Base-by-base conservation (phyloP, 2,113 vertebrate species). In the Platichthys flesus region DNA sequence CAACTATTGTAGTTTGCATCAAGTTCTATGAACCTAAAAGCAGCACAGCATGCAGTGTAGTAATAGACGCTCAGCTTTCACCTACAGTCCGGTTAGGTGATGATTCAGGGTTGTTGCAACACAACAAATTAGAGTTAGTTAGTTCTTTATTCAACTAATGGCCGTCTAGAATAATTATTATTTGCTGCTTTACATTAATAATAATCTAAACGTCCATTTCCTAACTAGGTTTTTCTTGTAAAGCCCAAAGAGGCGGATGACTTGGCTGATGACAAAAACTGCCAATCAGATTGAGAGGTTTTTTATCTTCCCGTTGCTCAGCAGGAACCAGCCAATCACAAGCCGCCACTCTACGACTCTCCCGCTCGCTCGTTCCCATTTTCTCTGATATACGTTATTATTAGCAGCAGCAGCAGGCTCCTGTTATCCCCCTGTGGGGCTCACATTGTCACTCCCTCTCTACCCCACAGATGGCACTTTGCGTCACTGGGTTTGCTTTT, bases 401-500 rank as follows among this genome's bases (percentile, higher is more conserved):
- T 80, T 79, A 82, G 69, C 81, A 77, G 72, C 83, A 77, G 66
- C 58, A 67, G 71, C 35, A 3, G 20, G 78, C 72, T 49, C 82
- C 88, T 86, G 87, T 73, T 79, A 49, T 85, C 79, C 60, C 81
- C 61, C n/a, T 2, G n/a, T 26, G 81, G 83, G 79, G 45, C 16
- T 10, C 66, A 76, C 16, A 80, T 85, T 88, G 80, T 89, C 74
- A 52, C 57, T 80, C 58, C 68, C 62, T 70, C 61, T 73, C 65
- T 71, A 24, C 73, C 88, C 83, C 61, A 75, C 87, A 91, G 85
- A 89, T 89, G 87, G 82, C 58, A 67, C 79, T 90, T 74, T 88
- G 82, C 82, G 81, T 91, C 86, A 85, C 9, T 26, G 70, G 74
- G 83, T 85, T 90, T 67, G 81, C 77, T 86, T 72, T 89, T 56